Percentiles rank a stretch among this genome's conserved stretches.
phyloP scores from a whole-genome alignment of 2,113 vertebrate species.

The Helogale parvula region DNA sequence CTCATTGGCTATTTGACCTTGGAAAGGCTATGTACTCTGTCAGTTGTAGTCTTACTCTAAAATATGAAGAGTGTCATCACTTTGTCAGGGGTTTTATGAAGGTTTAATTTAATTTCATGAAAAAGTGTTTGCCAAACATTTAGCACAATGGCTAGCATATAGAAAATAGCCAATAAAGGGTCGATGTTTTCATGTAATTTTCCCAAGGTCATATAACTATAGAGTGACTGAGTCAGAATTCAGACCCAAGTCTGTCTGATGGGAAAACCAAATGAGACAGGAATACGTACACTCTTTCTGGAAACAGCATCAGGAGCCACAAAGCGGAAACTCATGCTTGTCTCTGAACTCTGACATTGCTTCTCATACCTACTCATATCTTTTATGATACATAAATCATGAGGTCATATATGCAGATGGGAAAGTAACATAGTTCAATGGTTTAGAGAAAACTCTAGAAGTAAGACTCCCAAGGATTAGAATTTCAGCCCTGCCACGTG shows the following conservation, averaged over 20 bases:
- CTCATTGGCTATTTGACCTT: background rate
- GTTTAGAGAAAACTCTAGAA: background rate
- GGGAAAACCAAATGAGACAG: background rate
- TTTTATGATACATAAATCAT: background rate
- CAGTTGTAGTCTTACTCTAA: background rate
- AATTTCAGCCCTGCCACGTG: background rate
- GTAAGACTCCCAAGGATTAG: background rate
- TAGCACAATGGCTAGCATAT: background rate
- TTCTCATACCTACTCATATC: background rate
- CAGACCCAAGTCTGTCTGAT: background rate
- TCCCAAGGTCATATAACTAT: slow-evolving; percentile 21
- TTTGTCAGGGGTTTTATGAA: slow-evolving; percentile 23
- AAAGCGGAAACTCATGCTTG: background rate
- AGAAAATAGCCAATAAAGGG: slow-evolving; percentile 4
- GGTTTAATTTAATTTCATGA: slow-evolving; percentile 53
- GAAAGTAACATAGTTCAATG: background rate
- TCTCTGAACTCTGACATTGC: background rate
- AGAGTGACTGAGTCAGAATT: slow-evolving; percentile 5
- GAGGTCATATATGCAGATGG: background rate
- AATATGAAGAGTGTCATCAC: background rate
- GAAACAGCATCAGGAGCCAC: background rate
- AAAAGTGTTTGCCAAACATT: slow-evolving; percentile 8
- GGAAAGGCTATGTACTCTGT: background rate
- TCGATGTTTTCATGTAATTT: background rate
- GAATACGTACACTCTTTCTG: background rate